Percentiles rank a stretch among this genome's conserved stretches.
Conservation (phyloP, 2,113 vertebrate species). For the Psephotus haematonotus region DNA sequence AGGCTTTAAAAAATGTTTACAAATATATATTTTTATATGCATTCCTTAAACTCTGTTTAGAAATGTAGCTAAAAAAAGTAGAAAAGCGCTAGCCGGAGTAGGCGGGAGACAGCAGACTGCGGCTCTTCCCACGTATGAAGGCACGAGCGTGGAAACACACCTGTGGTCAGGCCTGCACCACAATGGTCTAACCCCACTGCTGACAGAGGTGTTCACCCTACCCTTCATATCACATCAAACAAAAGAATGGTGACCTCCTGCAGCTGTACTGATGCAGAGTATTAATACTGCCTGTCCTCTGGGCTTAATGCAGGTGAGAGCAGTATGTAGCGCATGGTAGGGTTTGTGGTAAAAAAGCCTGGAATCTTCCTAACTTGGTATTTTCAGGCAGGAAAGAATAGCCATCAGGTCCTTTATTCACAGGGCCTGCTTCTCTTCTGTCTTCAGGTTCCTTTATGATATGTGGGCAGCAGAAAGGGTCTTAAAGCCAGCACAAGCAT, state of each 20-base stretch:
- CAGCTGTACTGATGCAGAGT: accelerated
- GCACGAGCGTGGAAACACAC: constrained; percentile 15
- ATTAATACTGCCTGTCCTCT: not conserved
- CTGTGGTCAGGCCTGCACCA: not conserved
- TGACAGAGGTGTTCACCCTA: not conserved
- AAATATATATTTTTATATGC: not conserved
- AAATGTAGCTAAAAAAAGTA: constrained; percentile 47
- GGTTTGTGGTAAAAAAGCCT: not conserved
- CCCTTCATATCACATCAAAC: accelerated
- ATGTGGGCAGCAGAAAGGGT: not conserved
- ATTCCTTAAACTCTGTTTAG: not conserved
- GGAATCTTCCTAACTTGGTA: not conserved
- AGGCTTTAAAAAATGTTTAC: not conserved
- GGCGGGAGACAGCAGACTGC: not conserved
- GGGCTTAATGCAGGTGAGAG: not conserved
- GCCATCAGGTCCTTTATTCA: not conserved
- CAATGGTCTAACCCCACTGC: not conserved
- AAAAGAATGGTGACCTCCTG: not conserved
- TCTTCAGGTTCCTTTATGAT: not conserved
- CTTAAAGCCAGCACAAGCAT: not conserved
- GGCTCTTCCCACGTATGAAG: not conserved
- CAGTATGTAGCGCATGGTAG: accelerated
- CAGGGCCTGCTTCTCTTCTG: not conserved
- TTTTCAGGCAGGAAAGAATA: not conserved
- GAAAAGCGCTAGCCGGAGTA: not conserved